Evolutionary conservation across 2,888 invertebrate species (phyloP).

Genomic region (Drosophila borborema): DNA sequence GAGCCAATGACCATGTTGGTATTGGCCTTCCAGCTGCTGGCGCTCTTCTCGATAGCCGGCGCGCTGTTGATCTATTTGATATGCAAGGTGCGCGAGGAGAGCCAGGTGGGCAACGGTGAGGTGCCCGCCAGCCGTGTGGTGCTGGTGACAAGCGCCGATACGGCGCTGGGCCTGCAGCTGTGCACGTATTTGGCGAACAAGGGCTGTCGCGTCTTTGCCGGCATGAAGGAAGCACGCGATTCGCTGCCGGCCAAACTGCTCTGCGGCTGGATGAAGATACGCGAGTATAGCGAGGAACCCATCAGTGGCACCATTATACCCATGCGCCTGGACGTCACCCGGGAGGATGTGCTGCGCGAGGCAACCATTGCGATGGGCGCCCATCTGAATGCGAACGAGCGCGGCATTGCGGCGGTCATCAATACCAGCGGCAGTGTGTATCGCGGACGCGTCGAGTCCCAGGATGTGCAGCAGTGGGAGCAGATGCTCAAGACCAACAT

Average conservation of each 20-base stretch:
- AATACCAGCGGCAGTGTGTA: constrained; percentile 93
- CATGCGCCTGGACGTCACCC: constrained; percentile 91
- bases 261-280: constrained; percentile 88
- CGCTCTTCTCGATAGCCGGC: constrained; percentile 93
- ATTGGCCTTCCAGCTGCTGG: constrained; percentile 92
- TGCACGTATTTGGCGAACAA: constrained; percentile 90
- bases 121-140: constrained; percentile 88
- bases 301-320: constrained; percentile 88
- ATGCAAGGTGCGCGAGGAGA: constrained; percentile 89
- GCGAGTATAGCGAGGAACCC: constrained; percentile 85
- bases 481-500: constrained; percentile 90
- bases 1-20: constrained; percentile 93
- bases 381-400: constrained; percentile 93
- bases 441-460: constrained; percentile 89
- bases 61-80: constrained; percentile 91
- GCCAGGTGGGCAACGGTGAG: constrained; percentile 83
- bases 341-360: constrained; percentile 92
- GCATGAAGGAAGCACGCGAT: constrained; percentile 87
- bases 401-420: constrained; percentile 92
- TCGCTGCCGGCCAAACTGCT: constrained; percentile 88
- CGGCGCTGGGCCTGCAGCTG: constrained; percentile 91
- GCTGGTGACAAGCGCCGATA: constrained; percentile 92
- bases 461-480: constrained; percentile 88
- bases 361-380: constrained; percentile 92
- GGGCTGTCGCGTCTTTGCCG: constrained; percentile 92